Evolutionary conservation across 2,888 invertebrate species (phyloP), one percentile per base, ranked within the genome.

Genomic region (Eilema depressum): DNA sequence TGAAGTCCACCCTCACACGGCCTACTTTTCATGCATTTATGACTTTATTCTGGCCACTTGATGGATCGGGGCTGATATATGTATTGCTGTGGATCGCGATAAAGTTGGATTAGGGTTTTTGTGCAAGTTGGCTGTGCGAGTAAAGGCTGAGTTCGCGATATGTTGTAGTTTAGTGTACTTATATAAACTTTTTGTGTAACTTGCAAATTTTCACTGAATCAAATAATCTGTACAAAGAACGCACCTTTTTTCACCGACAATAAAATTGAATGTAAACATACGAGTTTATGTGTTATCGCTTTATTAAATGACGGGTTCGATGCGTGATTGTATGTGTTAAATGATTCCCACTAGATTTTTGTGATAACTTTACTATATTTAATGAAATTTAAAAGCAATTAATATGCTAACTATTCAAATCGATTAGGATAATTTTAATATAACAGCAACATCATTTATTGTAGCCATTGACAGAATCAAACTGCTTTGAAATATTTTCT

Each of bases 21-120:
- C 84, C 86, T 84, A 85, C 80, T 84, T 86, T 84, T 77, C 74
- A 76, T 82, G 77, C 80, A 82, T 83, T 78, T 83, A 85, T 78
- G 81, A 80, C 81, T 85, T 73, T 83, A 82, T 85, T 81, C 81
- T 79, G 75, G 67, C 75, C 77, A 78, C 81, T 80, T 75, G 74
- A 71, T 69, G 66, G 71, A 71, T 75, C 26, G 62, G 37, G 33
- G 68, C 57, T 71, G 75, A 78, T 76, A 69, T 68, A 73, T 70
- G 12, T 62, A 25, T 57, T 17, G 28, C 60, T 66, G 56, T 63
- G n/a, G 25, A 47, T 62, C 12, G 63, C 28, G 62, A 73, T 70
- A 63, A 68, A 62, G 56, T 63, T 66, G 63, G 61, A 67, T 70
- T 64, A 67, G 60, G 67, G 64, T 67, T 64, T 69, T 68, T 67